Evolutionary conservation across 2,113 vertebrate species (phyloP).

Genomic region (Camelus bactrianus): DNA sequence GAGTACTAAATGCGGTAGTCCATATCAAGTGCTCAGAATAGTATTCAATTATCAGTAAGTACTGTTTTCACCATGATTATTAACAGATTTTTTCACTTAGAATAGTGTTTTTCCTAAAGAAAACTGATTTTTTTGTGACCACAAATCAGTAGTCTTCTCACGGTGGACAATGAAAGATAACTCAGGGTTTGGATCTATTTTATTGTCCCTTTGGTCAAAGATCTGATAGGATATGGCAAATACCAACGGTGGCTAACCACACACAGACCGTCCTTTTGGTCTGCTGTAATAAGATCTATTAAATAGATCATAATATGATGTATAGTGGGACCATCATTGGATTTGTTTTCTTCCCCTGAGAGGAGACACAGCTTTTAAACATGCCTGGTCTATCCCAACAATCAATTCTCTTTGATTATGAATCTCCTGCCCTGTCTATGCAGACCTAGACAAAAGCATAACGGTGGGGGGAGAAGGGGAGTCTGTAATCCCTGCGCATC

Average conservation of each 20-base stretch:
- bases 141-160: slow-evolving; percentile 21
- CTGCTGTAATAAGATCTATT: neutral
- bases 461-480: neutral
- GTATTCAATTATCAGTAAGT: neutral
- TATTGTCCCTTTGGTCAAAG: slow-evolving; percentile 19
- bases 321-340: neutral
- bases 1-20: neutral
- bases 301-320: neutral
- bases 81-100: slow-evolving; percentile 19
- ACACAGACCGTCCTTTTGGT: neutral
- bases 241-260: neutral
- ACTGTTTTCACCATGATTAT: neutral
- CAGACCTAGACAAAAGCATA: slow-evolving; percentile 53
- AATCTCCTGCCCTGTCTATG: neutral
- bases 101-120: slow-evolving; percentile 32
- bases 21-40: neutral
- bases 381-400: neutral
- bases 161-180: slow-evolving; percentile 17
- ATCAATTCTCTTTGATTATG: neutral
- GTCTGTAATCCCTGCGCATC: neutral
- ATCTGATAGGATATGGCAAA: neutral
- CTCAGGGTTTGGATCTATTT: slow-evolving; percentile 20
- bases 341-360: neutral
- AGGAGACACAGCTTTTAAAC: slow-evolving; percentile 17
- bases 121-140: neutral